These are phyloP conservation scores for Bettongia penicillata DNA, from an alignment of 2,113 vertebrate species.

Conservation along the genomic window DNA sequence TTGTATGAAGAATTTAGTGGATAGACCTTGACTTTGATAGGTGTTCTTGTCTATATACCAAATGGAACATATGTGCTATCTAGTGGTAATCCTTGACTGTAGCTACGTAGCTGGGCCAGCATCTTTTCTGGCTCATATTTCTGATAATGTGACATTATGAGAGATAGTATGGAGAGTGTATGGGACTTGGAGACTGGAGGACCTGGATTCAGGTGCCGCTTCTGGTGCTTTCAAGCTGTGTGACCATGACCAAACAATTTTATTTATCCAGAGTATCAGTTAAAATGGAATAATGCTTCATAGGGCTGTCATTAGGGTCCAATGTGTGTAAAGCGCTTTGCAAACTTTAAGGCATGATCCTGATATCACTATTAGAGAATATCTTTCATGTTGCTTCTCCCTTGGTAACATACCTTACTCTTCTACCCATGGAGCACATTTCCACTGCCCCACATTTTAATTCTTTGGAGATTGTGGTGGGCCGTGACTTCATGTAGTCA, in stretches of 20 bases:
- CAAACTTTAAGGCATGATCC: background rate
- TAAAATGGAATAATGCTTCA: background rate
- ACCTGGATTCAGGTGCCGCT: no score
- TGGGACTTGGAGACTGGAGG: no score
- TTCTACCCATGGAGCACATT: background rate
- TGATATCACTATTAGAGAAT: background rate
- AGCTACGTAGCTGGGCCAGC: background rate
- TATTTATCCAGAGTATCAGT: background rate
- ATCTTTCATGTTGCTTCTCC: background rate
- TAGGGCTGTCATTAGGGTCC: background rate
- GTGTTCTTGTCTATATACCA: background rate
- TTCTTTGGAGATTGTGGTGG: background rate
- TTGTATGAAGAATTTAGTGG: no score
- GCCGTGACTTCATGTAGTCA: background rate
- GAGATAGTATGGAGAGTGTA: background rate
- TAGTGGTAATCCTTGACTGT: no score
- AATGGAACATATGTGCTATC: no score
- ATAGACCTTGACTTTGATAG: background rate
- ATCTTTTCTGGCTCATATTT: background rate
- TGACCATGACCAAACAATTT: background rate
- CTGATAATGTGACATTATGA: background rate
- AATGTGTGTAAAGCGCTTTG: no score
- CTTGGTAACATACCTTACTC: background rate
- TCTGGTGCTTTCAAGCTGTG: background rate
- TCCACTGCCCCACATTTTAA: background rate